phyloP scores from a whole-genome alignment of 1,140 invertebrate genomes.

The Zaprionus davidi region DNA sequence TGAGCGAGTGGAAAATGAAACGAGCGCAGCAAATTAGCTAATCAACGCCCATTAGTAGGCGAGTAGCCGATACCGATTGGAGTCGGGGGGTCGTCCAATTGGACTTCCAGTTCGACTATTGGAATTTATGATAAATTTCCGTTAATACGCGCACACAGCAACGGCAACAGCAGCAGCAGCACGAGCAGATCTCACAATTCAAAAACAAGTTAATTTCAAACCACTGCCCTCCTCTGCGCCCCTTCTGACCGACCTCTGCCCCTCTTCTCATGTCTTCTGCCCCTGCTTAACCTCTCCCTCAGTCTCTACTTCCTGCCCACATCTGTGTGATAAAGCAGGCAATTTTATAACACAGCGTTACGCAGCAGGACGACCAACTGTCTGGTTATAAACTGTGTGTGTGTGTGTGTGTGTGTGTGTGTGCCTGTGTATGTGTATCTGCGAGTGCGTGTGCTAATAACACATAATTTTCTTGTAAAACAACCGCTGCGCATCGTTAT shows the following conservation, averaged over 20 bases:
- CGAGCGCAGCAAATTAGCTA: slow-evolving; percentile 81
- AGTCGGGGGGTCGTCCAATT: slow-evolving; percentile 3
- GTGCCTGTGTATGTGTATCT: slow-evolving; percentile 9
- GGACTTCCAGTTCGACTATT: slow-evolving; percentile 42
- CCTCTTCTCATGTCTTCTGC: slow-evolving; percentile 1
- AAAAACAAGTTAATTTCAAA: slow-evolving; percentile 74
- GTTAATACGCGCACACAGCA: slow-evolving; percentile 52
- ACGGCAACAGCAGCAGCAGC: slow-evolving; percentile 14
- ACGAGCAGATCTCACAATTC: slow-evolving; percentile 74
- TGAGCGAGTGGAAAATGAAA: slow-evolving; percentile 70
- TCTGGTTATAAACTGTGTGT: slow-evolving; percentile 47
- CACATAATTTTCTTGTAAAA: slow-evolving; percentile 81
- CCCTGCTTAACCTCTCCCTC: neutral
- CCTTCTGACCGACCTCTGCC: neutral
- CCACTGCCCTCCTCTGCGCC: slow-evolving; percentile 2
- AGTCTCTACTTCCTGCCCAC: neutral
- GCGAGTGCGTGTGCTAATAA: slow-evolving; percentile 65
- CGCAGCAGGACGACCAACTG: slow-evolving; percentile 70
- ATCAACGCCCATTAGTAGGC: slow-evolving; percentile 79
- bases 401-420: slow-evolving; percentile 3
- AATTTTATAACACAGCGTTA: slow-evolving; percentile 67
- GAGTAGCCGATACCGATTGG: slow-evolving; percentile 19
- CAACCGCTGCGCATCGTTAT: slow-evolving; percentile 81
- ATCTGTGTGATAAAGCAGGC: slow-evolving; percentile 68
- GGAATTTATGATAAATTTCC: slow-evolving; percentile 83